A percentile compares a stretch with the other conserved stretches of the same genome.
Conservation (phyloP, 2,888 invertebrate species). For the Scotopteryx bipunctaria region DNA sequence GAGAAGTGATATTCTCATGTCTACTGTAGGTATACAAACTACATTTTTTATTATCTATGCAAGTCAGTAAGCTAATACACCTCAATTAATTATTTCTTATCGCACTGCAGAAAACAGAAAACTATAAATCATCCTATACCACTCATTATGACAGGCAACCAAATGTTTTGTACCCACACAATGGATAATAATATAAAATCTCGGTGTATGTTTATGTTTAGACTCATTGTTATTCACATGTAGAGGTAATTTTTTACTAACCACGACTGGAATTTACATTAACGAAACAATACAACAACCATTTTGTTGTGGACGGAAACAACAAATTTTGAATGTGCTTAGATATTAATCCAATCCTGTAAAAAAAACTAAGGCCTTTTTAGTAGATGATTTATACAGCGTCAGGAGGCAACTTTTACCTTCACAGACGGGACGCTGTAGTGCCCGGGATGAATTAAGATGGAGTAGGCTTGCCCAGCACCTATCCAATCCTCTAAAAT, state of each 20-base stretch:
- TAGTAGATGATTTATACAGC: too few species aligned
- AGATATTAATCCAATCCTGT: slow-evolving; percentile 30
- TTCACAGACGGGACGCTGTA: too few species aligned
- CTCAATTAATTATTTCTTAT: neutral
- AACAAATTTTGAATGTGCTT: slow-evolving; percentile 50
- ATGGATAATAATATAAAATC: slow-evolving; percentile 39
- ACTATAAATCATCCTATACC: slow-evolving; percentile 26
- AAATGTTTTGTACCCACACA: slow-evolving; percentile 35
- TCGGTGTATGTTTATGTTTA: slow-evolving; percentile 34
- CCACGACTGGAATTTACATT: slow-evolving; percentile 40
- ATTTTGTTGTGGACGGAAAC: slow-evolving; percentile 52
- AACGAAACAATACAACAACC: slow-evolving; percentile 54
- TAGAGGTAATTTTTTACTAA: slow-evolving; percentile 56
- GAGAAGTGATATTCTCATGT: neutral
- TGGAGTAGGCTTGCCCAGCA: too few species aligned
- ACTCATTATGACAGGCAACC: slow-evolving; percentile 26
- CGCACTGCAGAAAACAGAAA: neutral
- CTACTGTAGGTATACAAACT: too few species aligned
- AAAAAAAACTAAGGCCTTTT: slow-evolving; percentile 14
- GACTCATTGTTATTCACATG: slow-evolving; percentile 55
- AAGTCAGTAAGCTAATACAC: neutral
- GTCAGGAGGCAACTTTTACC: too few species aligned
- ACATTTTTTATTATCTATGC: too few species aligned
- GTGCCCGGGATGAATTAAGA: too few species aligned
- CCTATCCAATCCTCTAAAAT: too few species aligned